A percentile compares a stretch with the other conserved stretches of the same genome.
These are phyloP conservation scores for Lepidostoma basale DNA, from an alignment of 1,140 invertebrate species.

Conservation along the genomic window DNA sequence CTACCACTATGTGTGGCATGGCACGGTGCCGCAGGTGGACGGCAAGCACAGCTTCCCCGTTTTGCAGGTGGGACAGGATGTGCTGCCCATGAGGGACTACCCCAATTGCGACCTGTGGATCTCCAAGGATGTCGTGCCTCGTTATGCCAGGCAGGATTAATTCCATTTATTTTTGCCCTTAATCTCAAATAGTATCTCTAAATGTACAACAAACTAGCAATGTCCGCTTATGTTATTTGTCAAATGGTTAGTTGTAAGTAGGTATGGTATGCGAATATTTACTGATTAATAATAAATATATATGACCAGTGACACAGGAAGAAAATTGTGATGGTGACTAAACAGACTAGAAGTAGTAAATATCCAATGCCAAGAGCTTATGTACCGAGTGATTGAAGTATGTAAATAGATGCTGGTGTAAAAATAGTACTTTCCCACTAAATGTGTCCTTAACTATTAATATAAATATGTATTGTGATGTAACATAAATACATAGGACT, in stretches of 20 bases:
- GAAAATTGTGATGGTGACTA: background rate
- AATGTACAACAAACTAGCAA: background rate
- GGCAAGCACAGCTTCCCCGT: conserved; percentile 58
- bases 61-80: conserved; percentile 72
- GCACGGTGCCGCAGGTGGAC: conserved; percentile 65
- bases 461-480: too few species aligned
- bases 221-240: background rate
- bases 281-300: background rate
- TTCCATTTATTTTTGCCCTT: background rate
- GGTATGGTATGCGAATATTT: background rate
- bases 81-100: conserved; percentile 65
- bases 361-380: too few species aligned
- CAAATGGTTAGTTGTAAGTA: background rate
- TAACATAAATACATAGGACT: too few species aligned
- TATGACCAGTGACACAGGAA: background rate
- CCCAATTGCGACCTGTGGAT: conserved; percentile 79
- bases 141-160: conserved; percentile 65
- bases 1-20: conserved; percentile 79
- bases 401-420: too few species aligned
- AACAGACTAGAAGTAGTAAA: too few species aligned
- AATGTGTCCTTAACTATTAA: too few species aligned
- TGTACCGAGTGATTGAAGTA: too few species aligned
- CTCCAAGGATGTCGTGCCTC: conserved; percentile 72
- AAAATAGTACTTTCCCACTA: too few species aligned
- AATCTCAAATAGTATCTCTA: background rate